These are phyloP conservation scores for Apogon hyalosoma DNA, from an alignment of 2,797 vertebrate genomes.

Conservation along the genomic window DNA sequence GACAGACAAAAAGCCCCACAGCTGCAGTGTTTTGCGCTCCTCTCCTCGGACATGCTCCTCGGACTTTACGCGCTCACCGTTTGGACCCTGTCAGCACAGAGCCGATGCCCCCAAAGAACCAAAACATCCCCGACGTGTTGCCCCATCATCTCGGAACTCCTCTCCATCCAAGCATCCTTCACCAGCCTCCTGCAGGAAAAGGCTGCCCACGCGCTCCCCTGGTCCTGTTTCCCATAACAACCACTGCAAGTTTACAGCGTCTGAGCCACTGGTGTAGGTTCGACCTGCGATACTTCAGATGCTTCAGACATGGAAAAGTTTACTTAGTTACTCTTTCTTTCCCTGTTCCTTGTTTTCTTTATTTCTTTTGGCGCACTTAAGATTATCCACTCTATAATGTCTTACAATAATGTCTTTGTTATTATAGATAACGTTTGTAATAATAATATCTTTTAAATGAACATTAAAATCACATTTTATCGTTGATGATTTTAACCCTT, in stretches of 20 bases:
- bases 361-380: too few relatives aligned
- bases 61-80: constrained; percentile 7
- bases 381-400: too few relatives aligned
- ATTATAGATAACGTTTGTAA: too few relatives aligned
- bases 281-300: neutral
- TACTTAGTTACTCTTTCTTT: neutral
- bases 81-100: constrained; percentile 23
- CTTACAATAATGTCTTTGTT: too few relatives aligned
- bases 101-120: neutral
- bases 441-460: too few relatives aligned
- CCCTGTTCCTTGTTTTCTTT: too few relatives aligned
- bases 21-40: constrained; percentile 44
- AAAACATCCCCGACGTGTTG: neutral
- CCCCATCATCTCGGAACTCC: neutral
- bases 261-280: constrained; percentile 6
- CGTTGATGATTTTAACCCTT: too few relatives aligned
- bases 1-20: constrained; percentile 46
- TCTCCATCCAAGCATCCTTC: constrained; percentile 10
- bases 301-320: neutral
- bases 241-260: constrained; percentile 22
- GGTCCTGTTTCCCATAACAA: constrained; percentile 18
- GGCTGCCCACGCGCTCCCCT: constrained; percentile 25
- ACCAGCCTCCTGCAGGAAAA: neutral
- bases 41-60: constrained; percentile 64
- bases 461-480: too few relatives aligned